Evolutionary conservation across 2,888 invertebrate species (phyloP).

Genomic region (Anthophora plumipes): DNA sequence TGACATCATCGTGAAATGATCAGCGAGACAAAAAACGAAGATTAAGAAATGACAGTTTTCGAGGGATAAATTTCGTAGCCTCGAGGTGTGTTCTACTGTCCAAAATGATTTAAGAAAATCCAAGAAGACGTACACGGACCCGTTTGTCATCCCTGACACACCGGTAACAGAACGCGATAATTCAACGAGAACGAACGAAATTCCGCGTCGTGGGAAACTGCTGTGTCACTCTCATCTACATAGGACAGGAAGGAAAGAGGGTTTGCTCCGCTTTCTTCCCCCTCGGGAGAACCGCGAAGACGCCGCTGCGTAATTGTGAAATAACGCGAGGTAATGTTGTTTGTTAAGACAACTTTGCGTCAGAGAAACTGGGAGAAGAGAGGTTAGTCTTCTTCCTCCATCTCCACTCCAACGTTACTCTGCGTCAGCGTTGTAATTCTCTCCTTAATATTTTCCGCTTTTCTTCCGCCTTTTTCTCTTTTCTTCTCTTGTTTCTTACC

Average conservation of each 20-base stretch:
- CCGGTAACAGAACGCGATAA: conserved; percentile 20
- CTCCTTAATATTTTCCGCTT: too few species aligned
- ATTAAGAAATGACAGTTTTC: not conserved
- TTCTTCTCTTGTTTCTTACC: too few species aligned
- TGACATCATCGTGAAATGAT: too few species aligned
- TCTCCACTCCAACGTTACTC: too few species aligned
- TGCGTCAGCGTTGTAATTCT: too few species aligned
- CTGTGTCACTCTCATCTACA: not conserved
- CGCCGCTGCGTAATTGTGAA: conserved; percentile 28
- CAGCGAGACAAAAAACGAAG: not conserved
- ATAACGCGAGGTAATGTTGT: conserved; percentile 32
- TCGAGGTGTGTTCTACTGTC: not conserved
- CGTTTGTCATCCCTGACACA: conserved; percentile 8
- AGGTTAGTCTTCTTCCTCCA: not conserved
- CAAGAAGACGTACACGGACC: not conserved
- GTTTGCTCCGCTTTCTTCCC: not conserved
- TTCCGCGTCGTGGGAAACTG: conserved; percentile 6
- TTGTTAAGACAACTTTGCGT: conserved; percentile 25
- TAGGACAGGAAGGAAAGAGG: conserved; percentile 1
- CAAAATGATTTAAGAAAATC: not conserved
- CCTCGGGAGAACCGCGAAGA: conserved; percentile 7
- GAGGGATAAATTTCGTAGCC: not conserved
- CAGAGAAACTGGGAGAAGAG: not conserved
- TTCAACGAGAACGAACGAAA: not conserved
- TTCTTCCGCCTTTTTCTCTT: too few species aligned